Evolutionary conservation across 2,113 vertebrate species (phyloP).

Genomic region (Spermophilus dauricus): DNA sequence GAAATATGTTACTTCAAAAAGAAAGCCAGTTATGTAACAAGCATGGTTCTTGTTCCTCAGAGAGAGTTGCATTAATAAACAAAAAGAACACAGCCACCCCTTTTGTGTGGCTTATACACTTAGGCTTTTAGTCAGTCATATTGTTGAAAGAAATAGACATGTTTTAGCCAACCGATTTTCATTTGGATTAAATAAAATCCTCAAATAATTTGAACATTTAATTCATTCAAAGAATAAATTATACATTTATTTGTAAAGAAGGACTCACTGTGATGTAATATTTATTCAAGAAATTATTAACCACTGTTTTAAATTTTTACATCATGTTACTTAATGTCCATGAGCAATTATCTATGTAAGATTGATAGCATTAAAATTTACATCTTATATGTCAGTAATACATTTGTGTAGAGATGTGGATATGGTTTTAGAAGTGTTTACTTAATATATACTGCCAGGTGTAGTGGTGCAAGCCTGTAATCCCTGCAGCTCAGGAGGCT

Average conservation of each 20-base stretch:
- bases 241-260: conserved; percentile 33
- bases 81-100: background rate
- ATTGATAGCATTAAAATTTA: background rate
- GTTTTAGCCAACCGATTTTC: background rate
- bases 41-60: background rate
- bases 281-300: conserved; percentile 27
- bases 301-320: background rate
- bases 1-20: background rate
- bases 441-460: background rate
- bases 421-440: background rate
- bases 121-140: background rate
- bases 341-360: background rate
- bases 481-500: too few relatives aligned
- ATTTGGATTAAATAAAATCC: background rate
- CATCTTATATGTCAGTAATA: background rate
- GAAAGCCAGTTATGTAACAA: background rate
- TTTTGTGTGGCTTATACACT: too few relatives aligned
- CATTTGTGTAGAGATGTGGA: background rate
- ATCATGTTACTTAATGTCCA: background rate
- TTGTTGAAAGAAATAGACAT: background rate
- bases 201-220: background rate
- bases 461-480: too few relatives aligned
- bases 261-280: background rate
- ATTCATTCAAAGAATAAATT: conserved; percentile 27
- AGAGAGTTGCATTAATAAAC: background rate